phyloP scores from a whole-genome alignment of 2,888 invertebrate genomes.

The Rhabditoides inermis region DNA sequence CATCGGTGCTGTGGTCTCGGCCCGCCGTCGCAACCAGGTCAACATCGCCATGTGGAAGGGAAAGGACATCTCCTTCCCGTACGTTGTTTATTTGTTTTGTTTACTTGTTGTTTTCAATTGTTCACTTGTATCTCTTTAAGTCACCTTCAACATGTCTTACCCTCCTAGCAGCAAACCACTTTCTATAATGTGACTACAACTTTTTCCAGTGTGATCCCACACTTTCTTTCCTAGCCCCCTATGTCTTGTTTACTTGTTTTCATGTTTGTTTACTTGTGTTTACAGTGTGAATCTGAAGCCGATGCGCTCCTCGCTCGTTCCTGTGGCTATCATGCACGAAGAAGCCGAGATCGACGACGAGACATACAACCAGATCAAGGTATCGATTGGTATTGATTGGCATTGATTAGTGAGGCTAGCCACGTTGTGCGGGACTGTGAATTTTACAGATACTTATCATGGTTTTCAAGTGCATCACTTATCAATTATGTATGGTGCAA shows the following conservation, averaged over 20 bases:
- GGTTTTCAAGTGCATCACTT: too few relatives aligned
- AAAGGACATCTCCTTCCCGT: conserved; percentile 42
- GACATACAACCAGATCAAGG: conserved; percentile 28
- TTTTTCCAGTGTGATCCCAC: too few relatives aligned
- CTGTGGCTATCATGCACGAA: conserved; percentile 30
- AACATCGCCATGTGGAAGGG: conserved; percentile 50
- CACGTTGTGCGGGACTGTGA: too few relatives aligned
- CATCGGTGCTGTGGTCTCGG: conserved; percentile 26
- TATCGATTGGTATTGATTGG: conserved; percentile 26
- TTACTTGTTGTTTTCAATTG: background rate
- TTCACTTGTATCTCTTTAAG: background rate
- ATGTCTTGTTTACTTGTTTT: too few relatives aligned
- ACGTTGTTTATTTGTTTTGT: conserved; percentile 13
- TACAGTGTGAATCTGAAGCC: conserved; percentile 26
- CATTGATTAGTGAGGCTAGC: conserved; percentile 13
- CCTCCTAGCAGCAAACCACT: background rate
- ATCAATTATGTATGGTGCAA: too few relatives aligned
- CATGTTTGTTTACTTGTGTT: too few relatives aligned
- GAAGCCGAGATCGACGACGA: conserved; percentile 40
- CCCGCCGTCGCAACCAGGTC: conserved; percentile 31
- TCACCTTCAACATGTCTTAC: background rate
- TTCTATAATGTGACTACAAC: background rate
- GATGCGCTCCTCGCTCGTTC: conserved; percentile 37
- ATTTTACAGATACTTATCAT: too few relatives aligned
- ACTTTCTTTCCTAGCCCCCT: too few relatives aligned